Base-by-base conservation (phyloP, 2,113 vertebrate genomes). In the Esox niger region DNA sequence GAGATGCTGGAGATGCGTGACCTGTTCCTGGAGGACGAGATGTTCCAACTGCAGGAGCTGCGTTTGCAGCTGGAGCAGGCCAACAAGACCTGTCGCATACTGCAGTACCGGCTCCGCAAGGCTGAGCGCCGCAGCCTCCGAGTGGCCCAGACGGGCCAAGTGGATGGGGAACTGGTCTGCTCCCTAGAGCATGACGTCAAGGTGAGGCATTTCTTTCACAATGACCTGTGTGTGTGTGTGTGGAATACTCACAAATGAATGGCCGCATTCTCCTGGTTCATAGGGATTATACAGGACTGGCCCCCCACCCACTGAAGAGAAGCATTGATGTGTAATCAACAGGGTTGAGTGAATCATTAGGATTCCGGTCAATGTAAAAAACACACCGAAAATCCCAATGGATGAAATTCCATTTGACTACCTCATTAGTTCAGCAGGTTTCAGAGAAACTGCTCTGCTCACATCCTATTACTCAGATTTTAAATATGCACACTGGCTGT, bases 1-100 rank as follows among this genome's bases (percentile, higher is more conserved):
- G 97, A 99, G 90, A 97, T 99, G 95, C 88, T 97, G 88, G 97
- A 99, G 84, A 96, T 99, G 93, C 89, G 96, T 0, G 97, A 99
- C 1, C 90, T 97, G 68, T 99, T 97, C 86, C 95, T 97, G 92
- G 96, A 99, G 87, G 97, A 98, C 84, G 97, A 97, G 0, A 91
- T 94, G 26, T 96, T 93, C 82, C 96, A 95, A 90, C 82, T 99
- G 69, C 97, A 98, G 88, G 95, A 96, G 70, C 93, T 99, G 64
- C 88, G 93, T 52, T 93, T 95, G 86, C 95, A 98, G 88, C 90
- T 98, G 83, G 96, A 98, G 74, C 94, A 96, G 80, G 94, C 95
- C 76, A 96, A 95, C 88, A 98, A 98, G 88, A 92, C 88, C 0
- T 98, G 96, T 59, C 96, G 97, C 70, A 96, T 99, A 88, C 90